Evolutionary conservation across 64 coral and sea anemone genomes (phyloP).

Genomic region (Montipora cactus): DNA sequence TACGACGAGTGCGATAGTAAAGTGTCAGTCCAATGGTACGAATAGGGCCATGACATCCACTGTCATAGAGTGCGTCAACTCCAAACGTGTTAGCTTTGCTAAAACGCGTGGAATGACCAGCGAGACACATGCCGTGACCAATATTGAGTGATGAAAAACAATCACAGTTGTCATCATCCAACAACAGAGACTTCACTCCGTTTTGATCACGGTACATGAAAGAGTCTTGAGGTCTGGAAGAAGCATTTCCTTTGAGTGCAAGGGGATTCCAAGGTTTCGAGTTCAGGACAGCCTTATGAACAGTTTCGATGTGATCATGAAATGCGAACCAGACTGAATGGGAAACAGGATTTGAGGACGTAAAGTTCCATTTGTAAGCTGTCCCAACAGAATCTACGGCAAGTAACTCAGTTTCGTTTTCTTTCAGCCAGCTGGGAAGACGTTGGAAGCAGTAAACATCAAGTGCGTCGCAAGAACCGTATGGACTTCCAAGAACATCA

Average conservation of each 20-base stretch:
- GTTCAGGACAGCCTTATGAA: constrained; percentile 24
- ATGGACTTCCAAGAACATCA: constrained; percentile 60
- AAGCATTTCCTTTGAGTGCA: constrained; percentile 49
- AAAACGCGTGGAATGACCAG: neutral
- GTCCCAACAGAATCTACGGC: constrained; percentile 55
- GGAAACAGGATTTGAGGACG: constrained; percentile 50
- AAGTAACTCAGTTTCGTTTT: constrained; percentile 68
- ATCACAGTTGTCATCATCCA: constrained; percentile 50
- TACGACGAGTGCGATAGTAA: constrained; percentile 9
- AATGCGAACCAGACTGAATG: constrained; percentile 79
- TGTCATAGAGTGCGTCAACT: constrained; percentile 10
- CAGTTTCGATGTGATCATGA: constrained; percentile 65
- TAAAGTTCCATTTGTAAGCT: constrained; percentile 80
- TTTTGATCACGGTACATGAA: constrained; percentile 37
- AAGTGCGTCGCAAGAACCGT: constrained; percentile 36
- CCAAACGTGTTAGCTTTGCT: constrained; percentile 11
- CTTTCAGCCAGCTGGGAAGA: constrained; percentile 67
- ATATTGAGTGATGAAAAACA: constrained; percentile 29
- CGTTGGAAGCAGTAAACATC: constrained; percentile 81
- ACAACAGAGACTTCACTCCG: constrained; percentile 29
- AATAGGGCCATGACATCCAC: constrained; percentile 28
- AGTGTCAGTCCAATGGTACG: constrained; percentile 13
- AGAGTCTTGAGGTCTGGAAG: constrained; percentile 3
- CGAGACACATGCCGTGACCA: constrained; percentile 24
- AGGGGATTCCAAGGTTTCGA: constrained; percentile 58